Percentiles rank a stretch among this genome's conserved stretches.
phyloP scores from a whole-genome alignment of 2,888 invertebrate species.

The Eristalinus aeneus region DNA sequence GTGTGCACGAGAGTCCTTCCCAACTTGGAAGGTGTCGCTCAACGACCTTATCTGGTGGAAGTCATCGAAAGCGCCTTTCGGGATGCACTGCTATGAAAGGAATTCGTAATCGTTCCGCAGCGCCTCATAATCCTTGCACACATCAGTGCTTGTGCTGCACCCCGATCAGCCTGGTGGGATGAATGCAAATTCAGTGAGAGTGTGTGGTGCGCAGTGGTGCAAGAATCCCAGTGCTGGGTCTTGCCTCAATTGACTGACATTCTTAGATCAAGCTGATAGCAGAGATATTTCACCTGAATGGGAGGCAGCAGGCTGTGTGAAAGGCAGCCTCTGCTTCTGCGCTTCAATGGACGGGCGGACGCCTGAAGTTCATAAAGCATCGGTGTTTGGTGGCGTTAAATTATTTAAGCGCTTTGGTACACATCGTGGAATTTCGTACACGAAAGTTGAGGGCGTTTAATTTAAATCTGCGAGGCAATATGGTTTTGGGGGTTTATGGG shows the following conservation, averaged over 20 bases:
- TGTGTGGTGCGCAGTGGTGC: slow-evolving; percentile 17
- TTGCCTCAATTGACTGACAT: slow-evolving; percentile 59
- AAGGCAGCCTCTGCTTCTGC: background rate
- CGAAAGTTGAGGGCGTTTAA: slow-evolving; percentile 15
- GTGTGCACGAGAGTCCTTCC: slow-evolving; percentile 8
- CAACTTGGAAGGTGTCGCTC: slow-evolving; percentile 64
- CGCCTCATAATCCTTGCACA: slow-evolving; percentile 43
- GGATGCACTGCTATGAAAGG: slow-evolving; percentile 17
- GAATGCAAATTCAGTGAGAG: slow-evolving; percentile 28
- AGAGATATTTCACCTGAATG: slow-evolving; percentile 48
- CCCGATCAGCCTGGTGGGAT: slow-evolving; percentile 51
- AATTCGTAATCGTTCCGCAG: slow-evolving; percentile 38
- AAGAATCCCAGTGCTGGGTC: slow-evolving; percentile 48
- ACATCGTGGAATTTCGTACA: background rate
- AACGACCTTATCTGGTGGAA: slow-evolving; percentile 55
- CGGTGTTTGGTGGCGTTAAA: background rate
- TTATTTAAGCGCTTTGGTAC: background rate
- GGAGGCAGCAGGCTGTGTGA: background rate
- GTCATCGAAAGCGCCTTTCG: slow-evolving; percentile 49
- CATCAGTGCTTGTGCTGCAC: slow-evolving; percentile 43
- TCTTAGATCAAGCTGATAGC: slow-evolving; percentile 67
- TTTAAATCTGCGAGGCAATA: slow-evolving; percentile 27
- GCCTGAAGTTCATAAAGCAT: slow-evolving; percentile 2
- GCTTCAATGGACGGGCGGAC: background rate
- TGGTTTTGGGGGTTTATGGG: slow-evolving; percentile 12